Conservation (phyloP, 2,888 invertebrate genomes). For the Pyrrhia umbra region DNA sequence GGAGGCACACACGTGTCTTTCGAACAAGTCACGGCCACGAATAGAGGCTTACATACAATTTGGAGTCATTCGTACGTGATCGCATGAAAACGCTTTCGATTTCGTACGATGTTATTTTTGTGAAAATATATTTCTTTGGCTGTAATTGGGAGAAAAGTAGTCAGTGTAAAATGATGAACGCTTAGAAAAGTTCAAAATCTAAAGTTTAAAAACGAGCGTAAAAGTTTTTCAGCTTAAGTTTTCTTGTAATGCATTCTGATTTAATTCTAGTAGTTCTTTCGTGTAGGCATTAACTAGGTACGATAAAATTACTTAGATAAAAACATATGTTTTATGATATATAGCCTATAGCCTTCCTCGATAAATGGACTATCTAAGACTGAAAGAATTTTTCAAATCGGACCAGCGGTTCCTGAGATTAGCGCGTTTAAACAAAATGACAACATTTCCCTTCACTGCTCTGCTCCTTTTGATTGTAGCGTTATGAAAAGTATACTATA, state of each 20-base stretch:
- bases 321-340: too few relatives aligned
- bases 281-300: background rate
- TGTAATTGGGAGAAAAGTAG: slow-evolving; percentile 22
- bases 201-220: background rate
- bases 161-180: background rate
- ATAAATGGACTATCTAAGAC: too few relatives aligned
- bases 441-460: too few relatives aligned
- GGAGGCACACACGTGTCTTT: slow-evolving; percentile 47
- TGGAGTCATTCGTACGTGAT: slow-evolving; percentile 48
- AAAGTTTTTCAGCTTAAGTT: background rate
- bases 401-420: too few relatives aligned
- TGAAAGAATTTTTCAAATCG: too few relatives aligned
- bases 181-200: slow-evolving; percentile 16
- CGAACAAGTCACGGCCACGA: slow-evolving; percentile 58
- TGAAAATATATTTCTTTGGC: slow-evolving; percentile 33
- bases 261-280: background rate
- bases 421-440: too few relatives aligned
- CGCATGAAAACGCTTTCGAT: slow-evolving; percentile 34
- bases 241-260: background rate
- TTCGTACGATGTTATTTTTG: slow-evolving; percentile 46
- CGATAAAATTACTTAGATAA: too few relatives aligned
- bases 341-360: too few relatives aligned
- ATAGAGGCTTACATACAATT: slow-evolving; percentile 61
- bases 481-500: too few relatives aligned
- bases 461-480: too few relatives aligned